Evolutionary conservation across 2,888 invertebrate species (phyloP), one percentile per base, ranked within the genome.

Genomic region (Fragum whitleyi): DNA sequence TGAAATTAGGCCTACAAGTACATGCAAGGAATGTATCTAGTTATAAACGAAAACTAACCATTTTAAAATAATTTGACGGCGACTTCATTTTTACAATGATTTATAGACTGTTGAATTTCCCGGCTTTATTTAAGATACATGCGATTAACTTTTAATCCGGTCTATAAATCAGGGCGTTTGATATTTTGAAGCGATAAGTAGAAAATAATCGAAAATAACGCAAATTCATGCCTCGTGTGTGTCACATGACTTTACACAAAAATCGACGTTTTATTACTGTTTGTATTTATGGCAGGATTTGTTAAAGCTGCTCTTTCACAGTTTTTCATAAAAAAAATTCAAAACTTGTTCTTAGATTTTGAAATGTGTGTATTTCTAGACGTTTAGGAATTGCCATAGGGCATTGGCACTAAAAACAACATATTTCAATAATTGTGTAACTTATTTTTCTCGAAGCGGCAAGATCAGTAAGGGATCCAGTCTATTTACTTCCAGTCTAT

Each of bases 141-240:
- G 51, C 19, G 51, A 51, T 51, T 51, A 51, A 51, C 51, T 51
- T 51, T 5, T 51, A 51, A 51, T 51, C 51, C 21, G 14, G n/a
- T 51, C 51, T 51, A 51, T 51, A 51, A 51, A 51, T 51, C 51
- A 7, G 21, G 51, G 21, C 51, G n/a, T 51, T 51, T 51, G 51
- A 51, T 51, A n/a, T 21, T 16, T n/a, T 51, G 19, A 7, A 14
- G 14, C 51, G 21, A n/a, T 51, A 51, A 51, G 51, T 51, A 14
- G 51, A 51, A 51, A 51, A 51, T 51, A 51, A 51, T 51, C 21
- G 51, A 51, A 51, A 21, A 51, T n/a, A 51, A 5, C 16, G 51
- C 51, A 51, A 51, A 51, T 51, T 51, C 51, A 51, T 51, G 51
- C 51, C 5, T n/a, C 14, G 3, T 3, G 3, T n/a, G 21, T 2